Evolutionary conservation across 2,888 invertebrate genomes (phyloP), one percentile per base, ranked within the genome.

Genomic region (Caenorhabditis imperialis): DNA sequence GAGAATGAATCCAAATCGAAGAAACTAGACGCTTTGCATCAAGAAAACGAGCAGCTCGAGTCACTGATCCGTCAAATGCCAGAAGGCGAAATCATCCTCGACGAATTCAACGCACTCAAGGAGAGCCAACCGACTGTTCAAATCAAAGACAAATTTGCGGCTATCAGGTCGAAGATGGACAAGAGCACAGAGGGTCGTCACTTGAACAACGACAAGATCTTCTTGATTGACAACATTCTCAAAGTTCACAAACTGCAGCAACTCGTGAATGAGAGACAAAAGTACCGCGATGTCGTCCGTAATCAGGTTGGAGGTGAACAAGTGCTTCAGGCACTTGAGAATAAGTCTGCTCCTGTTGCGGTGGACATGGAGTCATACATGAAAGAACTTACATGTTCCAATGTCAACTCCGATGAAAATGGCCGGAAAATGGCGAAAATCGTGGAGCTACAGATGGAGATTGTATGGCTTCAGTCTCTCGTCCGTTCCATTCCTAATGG

Each of bases 1-100:
- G 77, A 82, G 30, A 70, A 74, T 35, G 81, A 78, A n/a, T 33
- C 65, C 8, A 73, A 73, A 30, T 61, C 65, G 0, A 73, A 55
- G 20, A 67, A 73, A 25, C 40, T 73, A 7, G 58, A 65, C 8
- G 33, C n/a, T 6, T 14, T 65, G 44, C 42, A 33, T 12, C 4
- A n/a, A 7, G 65, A 57, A 8, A 65, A 48, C 1, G 42, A 65
- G 6, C 48, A 65, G 16, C 42, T 55, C 6, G 48, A 47, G 14
- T 40, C 55, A 10, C 16, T 65, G 35, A 65, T 65, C 7, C 55
- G 48, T 10, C 65, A 57, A 25, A 55, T 65, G 55, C 65, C 65
- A 1, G 65, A 57, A 1, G 65, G 65, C 18, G 48, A 40, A 22
- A n/a, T 47, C 1, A 65, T 65, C 6, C 33, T 65, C 6, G 55